phyloP scores from a whole-genome alignment of 2,888 invertebrate genomes.

The Megastigmus dorsalis region DNA sequence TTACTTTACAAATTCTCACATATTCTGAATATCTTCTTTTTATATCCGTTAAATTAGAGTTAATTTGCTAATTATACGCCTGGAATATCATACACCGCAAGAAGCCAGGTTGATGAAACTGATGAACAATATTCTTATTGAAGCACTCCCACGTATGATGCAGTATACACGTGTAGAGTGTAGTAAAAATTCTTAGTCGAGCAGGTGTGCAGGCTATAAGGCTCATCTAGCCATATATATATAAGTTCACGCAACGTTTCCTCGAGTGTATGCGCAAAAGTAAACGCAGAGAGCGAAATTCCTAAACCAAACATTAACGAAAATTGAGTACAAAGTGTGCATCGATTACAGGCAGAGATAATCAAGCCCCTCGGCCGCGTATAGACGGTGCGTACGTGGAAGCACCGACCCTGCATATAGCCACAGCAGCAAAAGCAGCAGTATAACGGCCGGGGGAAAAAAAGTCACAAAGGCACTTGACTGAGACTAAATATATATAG shows the following conservation, averaged over 20 bases:
- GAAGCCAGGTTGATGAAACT: no score
- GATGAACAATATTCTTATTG: no score
- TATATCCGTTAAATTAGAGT: no score
- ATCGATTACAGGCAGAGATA: constrained; percentile 20
- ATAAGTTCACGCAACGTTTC: background rate
- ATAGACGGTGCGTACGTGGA: background rate
- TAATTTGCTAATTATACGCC: no score
- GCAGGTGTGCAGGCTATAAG: no score
- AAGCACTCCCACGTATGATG: no score
- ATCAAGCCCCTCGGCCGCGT: background rate
- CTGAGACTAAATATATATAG: background rate
- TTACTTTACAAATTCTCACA: no score
- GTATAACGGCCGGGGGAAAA: constrained; percentile 1
- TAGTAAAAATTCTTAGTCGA: no score
- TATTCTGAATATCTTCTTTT: no score
- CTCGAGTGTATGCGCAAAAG: background rate
- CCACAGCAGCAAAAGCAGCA: background rate
- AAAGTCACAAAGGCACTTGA: constrained; percentile 2
- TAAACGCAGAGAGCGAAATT: constrained; percentile 1
- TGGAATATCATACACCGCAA: no score
- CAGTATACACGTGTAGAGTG: no score
- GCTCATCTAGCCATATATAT: no score
- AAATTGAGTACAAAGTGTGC: constrained; percentile 31
- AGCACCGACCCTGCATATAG: background rate
- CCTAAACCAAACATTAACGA: constrained; percentile 15